Evolutionary conservation across 2,113 vertebrate species (phyloP).

Genomic region (Vimba vimba): DNA sequence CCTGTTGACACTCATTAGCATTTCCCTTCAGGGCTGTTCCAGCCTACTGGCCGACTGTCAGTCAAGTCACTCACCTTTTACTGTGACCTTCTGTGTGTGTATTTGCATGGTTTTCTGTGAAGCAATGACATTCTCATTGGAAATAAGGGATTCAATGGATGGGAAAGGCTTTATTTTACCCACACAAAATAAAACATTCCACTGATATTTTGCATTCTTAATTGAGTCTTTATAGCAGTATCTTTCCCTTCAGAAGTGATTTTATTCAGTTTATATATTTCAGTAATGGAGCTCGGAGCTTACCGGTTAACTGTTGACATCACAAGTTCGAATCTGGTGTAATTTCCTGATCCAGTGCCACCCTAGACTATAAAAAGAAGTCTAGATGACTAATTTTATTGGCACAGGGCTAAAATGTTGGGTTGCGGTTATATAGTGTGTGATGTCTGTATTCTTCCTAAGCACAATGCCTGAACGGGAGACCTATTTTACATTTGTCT

Average conservation of each 20-base stretch:
- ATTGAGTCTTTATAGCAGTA: background rate
- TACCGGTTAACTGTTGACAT: background rate
- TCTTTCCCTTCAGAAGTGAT: background rate
- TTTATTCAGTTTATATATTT: background rate
- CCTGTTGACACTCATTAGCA: constrained; percentile 51
- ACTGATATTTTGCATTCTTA: background rate
- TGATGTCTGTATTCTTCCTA: constrained; percentile 32
- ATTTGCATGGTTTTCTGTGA: constrained; percentile 34
- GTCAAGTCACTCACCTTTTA: constrained; percentile 26
- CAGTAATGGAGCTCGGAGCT: background rate
- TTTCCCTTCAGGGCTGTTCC: constrained; percentile 38
- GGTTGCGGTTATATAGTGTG: constrained; percentile 35
- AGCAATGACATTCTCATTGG: background rate
- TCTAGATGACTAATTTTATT: background rate
- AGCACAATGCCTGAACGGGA: constrained; percentile 4
- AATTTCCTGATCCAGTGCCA: background rate
- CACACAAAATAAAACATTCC: background rate
- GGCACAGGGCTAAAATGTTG: background rate
- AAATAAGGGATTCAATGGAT: background rate
- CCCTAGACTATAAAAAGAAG: background rate
- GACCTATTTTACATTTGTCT: constrained; percentile 21
- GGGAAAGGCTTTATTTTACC: background rate
- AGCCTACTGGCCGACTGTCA: constrained; percentile 23
- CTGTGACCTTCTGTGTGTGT: constrained; percentile 22
- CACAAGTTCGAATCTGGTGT: background rate